Conservation (phyloP, 2,797 vertebrate species). For the Spinibarbus caldwelli region DNA sequence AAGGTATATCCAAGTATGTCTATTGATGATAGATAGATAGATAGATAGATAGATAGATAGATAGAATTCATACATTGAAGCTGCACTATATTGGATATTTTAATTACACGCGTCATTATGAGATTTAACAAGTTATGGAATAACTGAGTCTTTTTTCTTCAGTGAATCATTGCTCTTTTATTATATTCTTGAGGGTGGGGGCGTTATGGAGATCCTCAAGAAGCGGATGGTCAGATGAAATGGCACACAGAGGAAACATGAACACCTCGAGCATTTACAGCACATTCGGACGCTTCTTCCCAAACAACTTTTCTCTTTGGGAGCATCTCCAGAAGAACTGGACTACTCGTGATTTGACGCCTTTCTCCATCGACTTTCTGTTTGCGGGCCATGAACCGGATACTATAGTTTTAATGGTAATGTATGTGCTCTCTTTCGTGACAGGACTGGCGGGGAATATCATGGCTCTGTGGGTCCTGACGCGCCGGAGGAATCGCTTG, state of each 20-base stretch:
- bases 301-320: slow-evolving; percentile 65
- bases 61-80: neutral
- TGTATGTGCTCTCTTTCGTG: slow-evolving; percentile 72
- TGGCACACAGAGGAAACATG: slow-evolving; percentile 59
- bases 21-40: neutral
- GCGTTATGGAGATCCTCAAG: slow-evolving; percentile 34
- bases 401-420: slow-evolving; percentile 70
- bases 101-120: neutral
- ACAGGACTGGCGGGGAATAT: slow-evolving; percentile 71
- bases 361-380: slow-evolving; percentile 67
- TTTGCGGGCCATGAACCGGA: slow-evolving; percentile 72
- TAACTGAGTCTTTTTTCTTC: neutral
- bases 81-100: neutral
- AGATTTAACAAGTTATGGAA: neutral
- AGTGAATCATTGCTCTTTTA: slow-evolving; percentile 8
- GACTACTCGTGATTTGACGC: slow-evolving; percentile 56
- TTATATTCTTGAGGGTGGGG: slow-evolving; percentile 25
- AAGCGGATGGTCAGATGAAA: slow-evolving; percentile 33
- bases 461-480: slow-evolving; percentile 70
- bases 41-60: slow-evolving; percentile 21
- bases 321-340: slow-evolving; percentile 57
- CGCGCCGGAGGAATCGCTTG: slow-evolving; percentile 65
- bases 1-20: neutral
- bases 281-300: slow-evolving; percentile 62
- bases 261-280: slow-evolving; percentile 64